phyloP scores from a whole-genome alignment of 2,888 invertebrate genomes.

The Hypolimnas misippus region DNA sequence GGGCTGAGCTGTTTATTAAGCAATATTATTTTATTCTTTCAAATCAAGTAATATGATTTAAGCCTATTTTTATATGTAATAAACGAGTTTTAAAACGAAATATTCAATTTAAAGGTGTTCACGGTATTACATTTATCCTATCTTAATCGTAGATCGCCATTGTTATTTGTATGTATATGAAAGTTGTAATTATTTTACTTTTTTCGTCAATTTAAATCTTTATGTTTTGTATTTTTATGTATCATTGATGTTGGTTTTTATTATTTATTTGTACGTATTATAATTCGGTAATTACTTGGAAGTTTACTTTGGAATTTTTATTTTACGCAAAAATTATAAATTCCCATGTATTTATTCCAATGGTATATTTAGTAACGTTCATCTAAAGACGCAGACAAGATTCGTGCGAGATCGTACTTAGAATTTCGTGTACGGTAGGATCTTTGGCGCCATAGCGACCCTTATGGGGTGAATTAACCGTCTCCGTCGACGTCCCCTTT shows the following conservation, averaged over 20 bases:
- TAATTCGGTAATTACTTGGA: background rate
- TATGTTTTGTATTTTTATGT: background rate
- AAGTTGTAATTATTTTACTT: background rate
- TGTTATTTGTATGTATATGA: too few relatives aligned
- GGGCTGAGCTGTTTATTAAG: background rate
- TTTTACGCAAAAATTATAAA: background rate
- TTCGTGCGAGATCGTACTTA: constrained; percentile 63
- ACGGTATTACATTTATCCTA: too few relatives aligned
- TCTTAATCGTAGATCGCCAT: too few relatives aligned
- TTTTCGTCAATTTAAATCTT: background rate
- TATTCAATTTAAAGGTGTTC: too few relatives aligned
- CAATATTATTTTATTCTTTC: background rate
- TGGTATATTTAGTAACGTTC: constrained; percentile 20
- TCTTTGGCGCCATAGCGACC: constrained; percentile 78
- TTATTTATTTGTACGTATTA: background rate
- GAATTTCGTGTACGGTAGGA: constrained; percentile 81
- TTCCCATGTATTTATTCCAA: background rate
- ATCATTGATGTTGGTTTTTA: background rate
- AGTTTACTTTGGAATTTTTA: too few relatives aligned
- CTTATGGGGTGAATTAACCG: constrained; percentile 83
- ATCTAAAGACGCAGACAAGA: constrained; percentile 48
- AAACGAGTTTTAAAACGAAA: too few relatives aligned
- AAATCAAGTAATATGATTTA: too few relatives aligned
- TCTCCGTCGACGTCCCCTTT: constrained; percentile 78
- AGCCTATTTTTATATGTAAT: too few relatives aligned